Conservation (phyloP, 1,140 invertebrate species). For the Drosophila busckii region DNA sequence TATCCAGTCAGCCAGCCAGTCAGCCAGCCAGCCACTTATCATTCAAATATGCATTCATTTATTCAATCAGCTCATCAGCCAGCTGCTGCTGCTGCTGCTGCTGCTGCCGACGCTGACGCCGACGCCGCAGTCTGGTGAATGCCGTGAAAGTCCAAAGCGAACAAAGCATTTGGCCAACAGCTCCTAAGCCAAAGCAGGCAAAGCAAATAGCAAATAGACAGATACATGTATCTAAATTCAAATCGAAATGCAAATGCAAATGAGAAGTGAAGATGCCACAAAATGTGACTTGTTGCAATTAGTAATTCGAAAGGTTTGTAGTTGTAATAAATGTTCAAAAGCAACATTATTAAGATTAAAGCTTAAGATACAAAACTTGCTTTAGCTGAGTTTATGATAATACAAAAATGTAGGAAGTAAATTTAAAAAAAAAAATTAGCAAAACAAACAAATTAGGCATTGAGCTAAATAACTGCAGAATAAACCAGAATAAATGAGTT, state of each 20-base stretch:
- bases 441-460: too few species aligned
- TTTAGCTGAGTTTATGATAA: too few species aligned
- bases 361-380: too few species aligned
- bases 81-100: background rate
- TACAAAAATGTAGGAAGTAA: too few species aligned
- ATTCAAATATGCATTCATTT: conserved; percentile 25
- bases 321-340: conserved; percentile 2
- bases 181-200: background rate
- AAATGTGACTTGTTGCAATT: conserved; percentile 7
- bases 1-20: background rate
- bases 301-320: too few species aligned
- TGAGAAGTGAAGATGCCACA: conserved; percentile 9
- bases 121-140: too few species aligned
- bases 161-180: conserved; percentile 27
- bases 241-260: conserved; percentile 1
- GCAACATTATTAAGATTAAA: too few species aligned
- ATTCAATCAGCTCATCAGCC: conserved; percentile 23
- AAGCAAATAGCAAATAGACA: conserved; percentile 4
- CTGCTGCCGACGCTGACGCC: too few species aligned
- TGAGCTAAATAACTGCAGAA: too few species aligned
- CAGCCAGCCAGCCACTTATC: conserved; percentile 4
- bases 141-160: conserved; percentile 37
- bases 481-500: too few species aligned
- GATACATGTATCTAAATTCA: background rate
- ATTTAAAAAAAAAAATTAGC: too few species aligned